A percentile compares a stretch with the other conserved stretches of the same genome.
Conservation (phyloP, 2,888 invertebrate genomes). For the Heliothis peltigera region DNA sequence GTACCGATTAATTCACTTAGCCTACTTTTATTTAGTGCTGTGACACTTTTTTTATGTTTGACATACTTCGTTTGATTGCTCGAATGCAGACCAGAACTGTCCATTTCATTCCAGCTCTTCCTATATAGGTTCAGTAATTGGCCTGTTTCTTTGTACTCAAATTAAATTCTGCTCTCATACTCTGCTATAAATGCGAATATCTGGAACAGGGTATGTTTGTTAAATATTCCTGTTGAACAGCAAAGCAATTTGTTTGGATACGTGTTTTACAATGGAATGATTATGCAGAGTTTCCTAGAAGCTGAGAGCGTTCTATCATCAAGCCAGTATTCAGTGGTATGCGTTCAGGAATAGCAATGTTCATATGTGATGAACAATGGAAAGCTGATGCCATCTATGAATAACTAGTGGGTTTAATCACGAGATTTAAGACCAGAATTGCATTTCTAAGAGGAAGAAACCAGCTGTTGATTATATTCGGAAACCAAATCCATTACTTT, state of each 20-base stretch:
- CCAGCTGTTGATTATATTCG: slow-evolving; percentile 31
- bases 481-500: slow-evolving; percentile 17
- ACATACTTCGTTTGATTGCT: slow-evolving; percentile 82
- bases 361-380: slow-evolving; percentile 12
- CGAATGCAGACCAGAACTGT: slow-evolving; percentile 72
- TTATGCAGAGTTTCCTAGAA: slow-evolving; percentile 51
- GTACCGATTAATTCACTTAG: slow-evolving; percentile 87
- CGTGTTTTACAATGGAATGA: slow-evolving; percentile 48
- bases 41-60: slow-evolving; percentile 86
- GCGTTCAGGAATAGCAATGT: slow-evolving; percentile 34
- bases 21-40: slow-evolving; percentile 86
- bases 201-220: slow-evolving; percentile 41
- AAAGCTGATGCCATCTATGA: slow-evolving; percentile 4
- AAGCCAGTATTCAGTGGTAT: slow-evolving; percentile 38
- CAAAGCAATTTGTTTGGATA: slow-evolving; percentile 43
- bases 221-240: slow-evolving; percentile 48
- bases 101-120: slow-evolving; percentile 63
- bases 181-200: slow-evolving; percentile 21
- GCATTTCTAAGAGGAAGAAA: slow-evolving; percentile 19
- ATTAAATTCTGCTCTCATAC: slow-evolving; percentile 22
- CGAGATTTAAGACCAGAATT: slow-evolving; percentile 8
- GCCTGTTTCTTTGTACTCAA: slow-evolving; percentile 32
- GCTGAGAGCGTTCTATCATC: slow-evolving; percentile 36
- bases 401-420: slow-evolving; percentile 6
- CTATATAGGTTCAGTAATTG: slow-evolving; percentile 25